Evolutionary conservation across 2,888 invertebrate genomes (phyloP).

Genomic region (Amblyjoppa fuscipennis): DNA sequence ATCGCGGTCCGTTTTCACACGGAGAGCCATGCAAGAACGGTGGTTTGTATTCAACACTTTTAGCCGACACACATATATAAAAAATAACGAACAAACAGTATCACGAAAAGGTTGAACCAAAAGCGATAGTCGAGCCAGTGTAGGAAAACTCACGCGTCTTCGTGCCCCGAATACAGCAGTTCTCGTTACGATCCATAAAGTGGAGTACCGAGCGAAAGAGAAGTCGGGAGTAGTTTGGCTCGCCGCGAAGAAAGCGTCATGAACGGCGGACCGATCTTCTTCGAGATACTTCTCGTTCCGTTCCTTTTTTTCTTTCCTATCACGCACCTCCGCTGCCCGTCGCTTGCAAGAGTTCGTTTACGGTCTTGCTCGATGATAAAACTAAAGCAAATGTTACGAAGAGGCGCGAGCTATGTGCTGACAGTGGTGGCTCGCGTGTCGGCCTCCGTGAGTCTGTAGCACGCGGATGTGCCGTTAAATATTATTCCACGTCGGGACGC

Average conservation of each 20-base stretch:
- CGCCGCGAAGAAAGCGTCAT: neutral
- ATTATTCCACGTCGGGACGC: conserved; percentile 72
- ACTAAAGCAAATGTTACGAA: conserved; percentile 38
- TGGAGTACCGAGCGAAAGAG: neutral
- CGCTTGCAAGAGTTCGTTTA: conserved; percentile 6
- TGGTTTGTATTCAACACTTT: neutral
- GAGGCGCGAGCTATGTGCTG: conserved; percentile 11
- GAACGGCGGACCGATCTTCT: neutral
- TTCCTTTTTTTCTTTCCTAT: neutral
- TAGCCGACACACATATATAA: neutral
- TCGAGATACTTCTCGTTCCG: neutral
- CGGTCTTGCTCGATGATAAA: conserved; percentile 32
- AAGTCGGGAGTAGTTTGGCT: conserved; percentile 3
- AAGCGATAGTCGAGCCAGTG: neutral
- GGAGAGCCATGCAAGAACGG: too few species aligned
- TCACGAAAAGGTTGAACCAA: neutral
- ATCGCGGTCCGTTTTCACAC: too few species aligned
- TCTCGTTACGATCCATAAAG: neutral
- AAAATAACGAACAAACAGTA: neutral
- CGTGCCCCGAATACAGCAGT: conserved; percentile 16
- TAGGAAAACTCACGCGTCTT: conserved; percentile 33
- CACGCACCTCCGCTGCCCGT: neutral
- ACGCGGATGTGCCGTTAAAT: conserved; percentile 69
- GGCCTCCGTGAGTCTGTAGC: conserved; percentile 11
- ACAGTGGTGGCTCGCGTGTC: conserved; percentile 28